Percentiles rank a stretch among this genome's conserved stretches.
Evolutionary conservation across 2,797 vertebrate species (phyloP).

Genomic region (Microcaecilia unicolor): DNA sequence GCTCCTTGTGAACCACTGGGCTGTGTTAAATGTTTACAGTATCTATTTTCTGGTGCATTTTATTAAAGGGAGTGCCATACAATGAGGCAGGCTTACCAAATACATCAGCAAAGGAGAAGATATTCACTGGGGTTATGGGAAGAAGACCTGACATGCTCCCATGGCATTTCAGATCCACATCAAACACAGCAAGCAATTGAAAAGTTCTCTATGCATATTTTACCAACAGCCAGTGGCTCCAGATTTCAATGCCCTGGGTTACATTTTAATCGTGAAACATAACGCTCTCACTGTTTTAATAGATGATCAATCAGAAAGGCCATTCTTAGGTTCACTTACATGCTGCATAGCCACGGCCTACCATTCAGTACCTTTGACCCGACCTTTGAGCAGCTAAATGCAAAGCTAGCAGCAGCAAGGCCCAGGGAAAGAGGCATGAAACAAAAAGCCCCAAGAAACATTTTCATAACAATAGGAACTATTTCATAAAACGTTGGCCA

Average conservation of each 20-base stretch:
- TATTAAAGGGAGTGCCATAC: constrained; percentile 11
- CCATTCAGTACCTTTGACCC: constrained; percentile 41
- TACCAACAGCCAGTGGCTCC: constrained; percentile 19
- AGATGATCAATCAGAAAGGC: constrained; percentile 39
- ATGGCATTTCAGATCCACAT: constrained; percentile 29
- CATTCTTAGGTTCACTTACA: constrained; percentile 43
- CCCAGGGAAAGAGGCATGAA: constrained; percentile 25
- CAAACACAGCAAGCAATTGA: constrained; percentile 34
- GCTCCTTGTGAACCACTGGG: too few relatives aligned
- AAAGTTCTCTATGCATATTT: constrained; percentile 36
- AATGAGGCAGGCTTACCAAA: constrained; percentile 15
- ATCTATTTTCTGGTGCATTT: constrained; percentile 1
- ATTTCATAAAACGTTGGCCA: constrained; percentile 30
- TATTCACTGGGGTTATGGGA: constrained; percentile 23
- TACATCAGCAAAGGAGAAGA: constrained; percentile 7
- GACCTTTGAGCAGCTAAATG: constrained; percentile 38
- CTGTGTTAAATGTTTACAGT: constrained; percentile 23
- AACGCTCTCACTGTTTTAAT: constrained; percentile 38
- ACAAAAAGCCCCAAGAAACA: constrained; percentile 37
- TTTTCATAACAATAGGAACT: constrained; percentile 44
- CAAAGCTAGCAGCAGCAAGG: constrained; percentile 27
- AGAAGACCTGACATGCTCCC: constrained; percentile 32
- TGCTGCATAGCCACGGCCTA: constrained; percentile 24
- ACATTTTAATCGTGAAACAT: constrained; percentile 37
- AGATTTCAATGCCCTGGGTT: constrained; percentile 34